These are phyloP conservation scores for Tetrao urogallus DNA, from an alignment of 2,113 vertebrate species.

Conservation along the genomic window DNA sequence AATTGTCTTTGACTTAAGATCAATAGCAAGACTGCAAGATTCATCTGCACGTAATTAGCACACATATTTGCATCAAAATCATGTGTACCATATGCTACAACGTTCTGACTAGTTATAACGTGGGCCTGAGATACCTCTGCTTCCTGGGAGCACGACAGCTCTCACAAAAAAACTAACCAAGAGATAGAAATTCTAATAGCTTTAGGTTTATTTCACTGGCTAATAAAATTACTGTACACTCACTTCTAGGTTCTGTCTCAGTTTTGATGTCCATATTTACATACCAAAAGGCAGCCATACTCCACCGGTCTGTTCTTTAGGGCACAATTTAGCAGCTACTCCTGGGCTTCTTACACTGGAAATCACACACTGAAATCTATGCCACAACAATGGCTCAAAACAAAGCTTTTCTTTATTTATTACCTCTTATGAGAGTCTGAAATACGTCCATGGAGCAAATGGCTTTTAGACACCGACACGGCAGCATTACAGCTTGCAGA, in stretches of 20 bases:
- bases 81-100: slow-evolving; percentile 89
- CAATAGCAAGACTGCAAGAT: slow-evolving; percentile 85
- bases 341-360: not conserved
- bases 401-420: not conserved
- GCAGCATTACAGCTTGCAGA: not conserved
- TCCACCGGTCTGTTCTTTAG: not conserved
- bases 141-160: not conserved
- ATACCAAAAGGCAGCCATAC: too few species aligned
- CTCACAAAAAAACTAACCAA: slow-evolving; percentile 7
- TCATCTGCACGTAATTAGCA: slow-evolving; percentile 92
- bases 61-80: slow-evolving; percentile 94
- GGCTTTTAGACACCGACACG: not conserved
- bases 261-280: not conserved
- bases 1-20: slow-evolving; percentile 91
- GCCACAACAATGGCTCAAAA: not conserved
- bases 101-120: slow-evolving; percentile 81
- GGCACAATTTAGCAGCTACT: not conserved
- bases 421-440: not conserved
- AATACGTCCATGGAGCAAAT: not conserved
- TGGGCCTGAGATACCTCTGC: slow-evolving; percentile 45
- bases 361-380: not conserved
- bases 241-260: not conserved
- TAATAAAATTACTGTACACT: not conserved
- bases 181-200: not conserved
- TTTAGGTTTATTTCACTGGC: slow-evolving; percentile 5